Percentiles rank a stretch among this genome's conserved stretches.
These are phyloP conservation scores for Leptopilina boulardi DNA, from an alignment of 1,140 invertebrate genomes.

Conservation along the genomic window DNA sequence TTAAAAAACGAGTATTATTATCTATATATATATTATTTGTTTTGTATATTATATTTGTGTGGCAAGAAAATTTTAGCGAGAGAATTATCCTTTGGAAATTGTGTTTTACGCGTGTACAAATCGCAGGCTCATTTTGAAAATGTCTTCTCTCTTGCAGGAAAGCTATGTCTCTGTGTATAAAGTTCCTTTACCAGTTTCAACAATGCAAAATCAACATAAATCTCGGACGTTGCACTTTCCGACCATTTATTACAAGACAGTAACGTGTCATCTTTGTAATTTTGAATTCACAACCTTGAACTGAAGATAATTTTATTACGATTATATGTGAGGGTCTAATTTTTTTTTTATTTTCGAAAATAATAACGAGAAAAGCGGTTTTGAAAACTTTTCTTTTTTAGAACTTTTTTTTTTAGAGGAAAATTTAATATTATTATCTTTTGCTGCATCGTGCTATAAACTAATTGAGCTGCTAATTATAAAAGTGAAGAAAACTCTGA, in stretches of 20 bases:
- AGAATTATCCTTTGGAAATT: not conserved
- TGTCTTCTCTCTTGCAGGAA: slow-evolving; percentile 7
- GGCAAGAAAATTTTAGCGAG: not conserved
- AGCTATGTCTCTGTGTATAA: not conserved
- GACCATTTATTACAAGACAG: slow-evolving; percentile 23
- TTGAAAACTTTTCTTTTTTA: not conserved
- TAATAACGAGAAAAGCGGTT: too few relatives aligned
- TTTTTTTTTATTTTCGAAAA: not conserved
- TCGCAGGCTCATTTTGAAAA: not conserved
- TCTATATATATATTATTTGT: too few relatives aligned
- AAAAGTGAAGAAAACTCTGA: slow-evolving; percentile 12
- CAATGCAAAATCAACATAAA: slow-evolving; percentile 31
- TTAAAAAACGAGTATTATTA: too few relatives aligned
- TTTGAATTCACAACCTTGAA: slow-evolving; percentile 31
- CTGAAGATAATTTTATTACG: not conserved
- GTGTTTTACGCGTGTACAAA: not conserved
- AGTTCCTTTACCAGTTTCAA: slow-evolving; percentile 10
- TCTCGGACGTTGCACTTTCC: slow-evolving; percentile 7
- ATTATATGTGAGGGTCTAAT: not conserved
- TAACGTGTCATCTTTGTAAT: slow-evolving; percentile 11
- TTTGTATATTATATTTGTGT: not conserved
- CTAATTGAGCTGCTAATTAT: slow-evolving; percentile 29
- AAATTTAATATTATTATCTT: not conserved
- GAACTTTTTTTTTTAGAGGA: not conserved
- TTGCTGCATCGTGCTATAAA: slow-evolving; percentile 20